Percentiles rank a stretch among this genome's conserved stretches.
phyloP scores from a whole-genome alignment of 2,113 vertebrate genomes.

The Chaetura pelagica region DNA sequence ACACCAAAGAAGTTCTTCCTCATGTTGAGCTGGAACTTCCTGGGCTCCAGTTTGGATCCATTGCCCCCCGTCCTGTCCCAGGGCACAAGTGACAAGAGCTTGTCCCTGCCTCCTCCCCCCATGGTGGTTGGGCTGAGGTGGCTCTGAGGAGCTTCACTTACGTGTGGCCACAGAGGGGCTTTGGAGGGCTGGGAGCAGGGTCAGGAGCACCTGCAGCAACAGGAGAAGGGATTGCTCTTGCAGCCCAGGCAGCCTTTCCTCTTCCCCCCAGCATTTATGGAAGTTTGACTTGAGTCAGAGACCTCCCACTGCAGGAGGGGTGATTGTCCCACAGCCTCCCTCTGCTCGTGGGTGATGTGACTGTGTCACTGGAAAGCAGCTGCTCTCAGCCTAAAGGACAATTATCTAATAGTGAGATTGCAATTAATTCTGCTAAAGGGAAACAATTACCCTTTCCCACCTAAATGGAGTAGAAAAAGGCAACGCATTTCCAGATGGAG shows the following conservation, averaged over 20 bases:
- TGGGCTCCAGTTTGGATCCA: too few species aligned
- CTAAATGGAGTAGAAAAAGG: neutral
- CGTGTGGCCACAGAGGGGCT: neutral
- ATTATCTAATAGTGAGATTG: constrained; percentile 1
- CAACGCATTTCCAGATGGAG: neutral
- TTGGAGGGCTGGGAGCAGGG: neutral
- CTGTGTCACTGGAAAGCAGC: neutral
- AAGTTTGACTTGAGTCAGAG: neutral
- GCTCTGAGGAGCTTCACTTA: neutral
- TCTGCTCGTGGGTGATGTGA: neutral
- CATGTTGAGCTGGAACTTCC: too few species aligned
- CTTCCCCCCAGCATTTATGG: neutral
- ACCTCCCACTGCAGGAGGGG: neutral
- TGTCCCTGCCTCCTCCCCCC: neutral
- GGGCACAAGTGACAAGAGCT: too few species aligned
- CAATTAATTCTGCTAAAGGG: constrained; percentile 16
- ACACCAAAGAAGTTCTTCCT: too few species aligned
- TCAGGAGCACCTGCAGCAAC: neutral
- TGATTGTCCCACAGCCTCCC: neutral
- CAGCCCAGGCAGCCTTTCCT: neutral
- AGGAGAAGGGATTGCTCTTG: neutral
- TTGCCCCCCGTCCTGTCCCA: too few species aligned
- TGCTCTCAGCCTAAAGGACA: constrained; percentile 5
- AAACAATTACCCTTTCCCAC: constrained; percentile 26
- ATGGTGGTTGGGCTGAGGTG: neutral